Evolutionary conservation across 2,113 vertebrate genomes (phyloP).

Genomic region (Lagopus muta): DNA sequence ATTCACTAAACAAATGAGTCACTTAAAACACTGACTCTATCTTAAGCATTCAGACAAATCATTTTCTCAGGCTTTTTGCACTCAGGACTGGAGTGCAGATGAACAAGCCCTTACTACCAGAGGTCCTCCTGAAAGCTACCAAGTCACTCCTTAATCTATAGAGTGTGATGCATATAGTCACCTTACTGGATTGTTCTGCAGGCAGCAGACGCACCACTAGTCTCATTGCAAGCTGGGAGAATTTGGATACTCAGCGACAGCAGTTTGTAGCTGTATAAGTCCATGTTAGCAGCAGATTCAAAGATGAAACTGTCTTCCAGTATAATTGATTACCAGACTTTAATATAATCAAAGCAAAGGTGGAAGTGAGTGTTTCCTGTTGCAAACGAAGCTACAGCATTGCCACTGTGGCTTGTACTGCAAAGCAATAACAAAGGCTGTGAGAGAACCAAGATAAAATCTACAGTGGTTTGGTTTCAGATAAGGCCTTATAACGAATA

Average conservation of each 20-base stretch:
- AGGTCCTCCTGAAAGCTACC: neutral
- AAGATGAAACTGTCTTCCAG: conserved; percentile 15
- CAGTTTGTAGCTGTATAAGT: neutral
- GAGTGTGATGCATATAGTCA: neutral
- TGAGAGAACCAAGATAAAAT: conserved; percentile 24
- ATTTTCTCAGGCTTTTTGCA: conserved; percentile 10
- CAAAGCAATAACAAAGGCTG: neutral
- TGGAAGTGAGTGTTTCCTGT: neutral
- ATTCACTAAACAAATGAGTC: neutral
- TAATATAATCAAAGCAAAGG: conserved; percentile 12
- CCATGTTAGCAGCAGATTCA: neutral
- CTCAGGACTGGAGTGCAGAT: neutral
- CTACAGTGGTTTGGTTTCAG: conserved; percentile 18
- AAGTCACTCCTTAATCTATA: neutral
- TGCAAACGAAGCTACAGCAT: conserved; percentile 15
- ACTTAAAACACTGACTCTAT: neutral
- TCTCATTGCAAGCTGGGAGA: neutral
- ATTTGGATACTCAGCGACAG: neutral
- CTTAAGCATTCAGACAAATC: neutral
- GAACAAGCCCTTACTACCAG: neutral
- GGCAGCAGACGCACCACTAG: neutral
- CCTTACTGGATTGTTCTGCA: neutral
- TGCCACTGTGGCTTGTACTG: neutral
- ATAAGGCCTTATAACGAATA: neutral
- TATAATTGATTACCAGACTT: conserved; percentile 17